Conservation (phyloP, 1,140 invertebrate species). For the Catajapyx aquilonaris region DNA sequence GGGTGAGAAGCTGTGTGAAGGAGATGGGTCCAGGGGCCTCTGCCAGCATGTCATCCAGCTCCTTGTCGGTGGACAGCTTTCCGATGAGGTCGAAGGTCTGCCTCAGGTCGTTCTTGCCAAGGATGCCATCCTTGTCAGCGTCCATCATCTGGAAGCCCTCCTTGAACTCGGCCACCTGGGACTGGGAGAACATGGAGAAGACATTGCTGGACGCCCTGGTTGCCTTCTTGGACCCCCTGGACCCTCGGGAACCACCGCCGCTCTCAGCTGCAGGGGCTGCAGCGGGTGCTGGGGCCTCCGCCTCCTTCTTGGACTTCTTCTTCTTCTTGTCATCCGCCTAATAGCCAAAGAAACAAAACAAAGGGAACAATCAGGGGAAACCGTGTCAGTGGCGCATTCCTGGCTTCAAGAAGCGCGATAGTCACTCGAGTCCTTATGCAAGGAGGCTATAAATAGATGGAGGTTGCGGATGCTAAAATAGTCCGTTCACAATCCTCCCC, state of each 20-base stretch:
- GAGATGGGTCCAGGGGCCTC: slow-evolving; percentile 85
- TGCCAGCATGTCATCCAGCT: slow-evolving; percentile 72
- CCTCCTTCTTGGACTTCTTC: slow-evolving; percentile 59
- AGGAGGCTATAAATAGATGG: no score
- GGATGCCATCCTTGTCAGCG: slow-evolving; percentile 93
- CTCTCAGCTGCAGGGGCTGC: slow-evolving; percentile 32
- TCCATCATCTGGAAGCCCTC: slow-evolving; percentile 98
- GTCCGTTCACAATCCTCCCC: no score
- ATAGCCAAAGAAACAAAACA: no score
- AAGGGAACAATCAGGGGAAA: no score
- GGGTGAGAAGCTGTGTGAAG: slow-evolving; percentile 80
- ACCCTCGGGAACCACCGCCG: slow-evolving; percentile 28
- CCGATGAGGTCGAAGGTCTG: slow-evolving; percentile 89
- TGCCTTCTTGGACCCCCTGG: slow-evolving; percentile 32
- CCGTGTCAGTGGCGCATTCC: no score
- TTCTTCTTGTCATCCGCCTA: slow-evolving; percentile 57
- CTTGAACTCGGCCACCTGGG: slow-evolving; percentile 89
- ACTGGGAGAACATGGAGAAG: slow-evolving; percentile 87
- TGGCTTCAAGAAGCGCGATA: no score
- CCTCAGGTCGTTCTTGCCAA: slow-evolving; percentile 86
- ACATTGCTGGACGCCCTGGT: slow-evolving; percentile 69
- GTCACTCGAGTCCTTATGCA: no score
- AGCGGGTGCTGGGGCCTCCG: slow-evolving; percentile 34
- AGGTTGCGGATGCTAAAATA: no score
- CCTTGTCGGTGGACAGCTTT: slow-evolving; percentile 69